A percentile compares a stretch with the other conserved stretches of the same genome.
Conservation (phyloP, 2,888 invertebrate species). For the Ganaspis brasiliensis region DNA sequence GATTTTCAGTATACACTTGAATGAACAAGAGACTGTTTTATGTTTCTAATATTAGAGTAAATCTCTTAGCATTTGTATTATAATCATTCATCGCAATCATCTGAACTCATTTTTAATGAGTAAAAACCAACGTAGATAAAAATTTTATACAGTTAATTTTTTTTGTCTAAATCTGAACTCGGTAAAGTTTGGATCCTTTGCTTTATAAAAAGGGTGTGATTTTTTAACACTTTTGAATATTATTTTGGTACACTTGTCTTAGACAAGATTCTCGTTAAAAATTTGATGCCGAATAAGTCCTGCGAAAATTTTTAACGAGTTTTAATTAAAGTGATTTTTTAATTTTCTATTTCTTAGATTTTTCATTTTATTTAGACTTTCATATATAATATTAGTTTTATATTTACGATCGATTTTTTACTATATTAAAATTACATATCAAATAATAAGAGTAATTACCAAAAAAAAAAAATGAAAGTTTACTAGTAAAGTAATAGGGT, state of each 20-base stretch:
- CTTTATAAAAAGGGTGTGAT: constrained; percentile 3
- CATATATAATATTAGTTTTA: too few species aligned
- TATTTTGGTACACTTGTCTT: background rate
- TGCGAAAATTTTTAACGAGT: constrained; percentile 13
- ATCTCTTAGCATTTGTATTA: background rate
- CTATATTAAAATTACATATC: too few species aligned
- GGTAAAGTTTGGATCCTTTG: background rate
- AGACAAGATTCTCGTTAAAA: background rate
- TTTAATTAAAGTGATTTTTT: constrained; percentile 15
- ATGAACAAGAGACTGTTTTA: constrained; percentile 5
- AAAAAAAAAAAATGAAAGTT: too few species aligned
- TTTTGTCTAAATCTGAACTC: background rate
- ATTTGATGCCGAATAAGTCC: constrained; percentile 3
- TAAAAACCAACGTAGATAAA: background rate
- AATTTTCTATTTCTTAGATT: too few species aligned
- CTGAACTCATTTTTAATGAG: background rate
- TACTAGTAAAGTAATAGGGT: too few species aligned
- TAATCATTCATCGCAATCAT: constrained; percentile 23
- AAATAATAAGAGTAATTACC: too few species aligned
- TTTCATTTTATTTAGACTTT: too few species aligned
- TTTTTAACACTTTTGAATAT: background rate
- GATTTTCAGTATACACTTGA: constrained; percentile 3
- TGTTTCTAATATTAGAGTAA: background rate
- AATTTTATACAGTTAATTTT: too few species aligned
- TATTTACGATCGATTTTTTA: too few species aligned